Base-by-base conservation (phyloP, 37 sponge, comb jelly and placozoan species). In the Spongilla lacustris region DNA sequence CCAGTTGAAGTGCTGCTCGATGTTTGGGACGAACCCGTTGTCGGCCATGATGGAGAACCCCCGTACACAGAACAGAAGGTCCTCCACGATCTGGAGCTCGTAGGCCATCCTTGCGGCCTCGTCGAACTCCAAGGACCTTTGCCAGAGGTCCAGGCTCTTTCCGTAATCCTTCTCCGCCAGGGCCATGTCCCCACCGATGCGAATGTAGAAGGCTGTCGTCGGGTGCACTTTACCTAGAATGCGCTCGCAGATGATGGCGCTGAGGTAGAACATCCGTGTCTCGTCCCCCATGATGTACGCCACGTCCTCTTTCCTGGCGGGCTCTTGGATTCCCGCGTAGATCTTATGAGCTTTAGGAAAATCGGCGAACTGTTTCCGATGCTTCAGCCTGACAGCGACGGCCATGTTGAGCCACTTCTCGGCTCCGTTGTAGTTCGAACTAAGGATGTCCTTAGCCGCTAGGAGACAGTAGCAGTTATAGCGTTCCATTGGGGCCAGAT, bases 381-480 rank as follows among this genome's bases (percentile, higher is more conserved):
- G 68, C 8, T 31, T 46, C 22, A 11, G 30, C 1, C 87, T 75
- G 26, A 86, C 25, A 21, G 36, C 41, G 2, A 94, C 38, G n/a
- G 94, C 91, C 32, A 78, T 86, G 9, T 27, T 69, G 75, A 91
- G 49, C 86, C 85, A 88, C 34, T 66, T 22, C 50, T 77, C 49
- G 1, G 85, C 70, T 0, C 72, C 31, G 37, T 8, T 27, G 12
- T 68, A 36, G 67, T 79, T 77, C 34, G 37, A 66, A 6, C 79
- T 77, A 38, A 94, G 77, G 13, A 91, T 66, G 30, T 90, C 91
- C 36, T 89, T 84, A 23, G 94, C 88, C 13, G 88, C 91, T 34
- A 94, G 86, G 13, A 94, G 82, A 28, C 91, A 87, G 88, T 94
- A 88, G 50, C 94, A 94, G 83, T 94, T 78, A 69, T 94, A 94